phyloP scores from a whole-genome alignment of 2,113 vertebrate species.

The Rhegmatorhina hoffmannsi region DNA sequence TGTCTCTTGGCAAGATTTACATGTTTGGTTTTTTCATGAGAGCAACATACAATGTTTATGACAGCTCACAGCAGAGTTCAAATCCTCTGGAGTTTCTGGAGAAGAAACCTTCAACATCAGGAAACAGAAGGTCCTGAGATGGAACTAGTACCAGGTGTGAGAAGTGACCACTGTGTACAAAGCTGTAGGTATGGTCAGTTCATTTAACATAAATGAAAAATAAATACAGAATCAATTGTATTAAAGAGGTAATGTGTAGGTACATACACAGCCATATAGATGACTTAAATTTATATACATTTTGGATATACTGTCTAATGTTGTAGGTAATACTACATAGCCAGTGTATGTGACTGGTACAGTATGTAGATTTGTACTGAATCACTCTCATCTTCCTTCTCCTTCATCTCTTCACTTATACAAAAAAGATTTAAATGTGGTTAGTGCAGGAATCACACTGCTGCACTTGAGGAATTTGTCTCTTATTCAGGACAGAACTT shows the following conservation, averaged over 20 bases:
- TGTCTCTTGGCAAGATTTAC: neutral
- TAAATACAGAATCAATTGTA: neutral
- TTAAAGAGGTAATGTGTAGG: neutral
- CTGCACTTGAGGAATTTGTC: neutral
- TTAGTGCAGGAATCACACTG: neutral
- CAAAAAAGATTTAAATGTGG: neutral
- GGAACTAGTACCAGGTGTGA: neutral
- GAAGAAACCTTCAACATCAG: neutral
- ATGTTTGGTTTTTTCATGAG: neutral
- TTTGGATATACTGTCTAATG: neutral
- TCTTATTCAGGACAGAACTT: neutral
- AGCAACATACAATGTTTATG: neutral
- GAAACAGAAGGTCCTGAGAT: neutral
- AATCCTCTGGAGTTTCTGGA: neutral
- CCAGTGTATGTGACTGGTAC: neutral
- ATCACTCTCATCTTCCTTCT: neutral
- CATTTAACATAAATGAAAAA: neutral
- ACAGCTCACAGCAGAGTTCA: neutral
- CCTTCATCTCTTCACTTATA: neutral
- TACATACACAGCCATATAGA: neutral
- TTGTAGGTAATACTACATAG: neutral
- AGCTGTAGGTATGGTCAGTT: neutral
- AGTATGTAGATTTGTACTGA: neutral
- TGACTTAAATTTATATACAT: neutral
- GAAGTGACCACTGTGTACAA: fast-evolving